Base-by-base conservation (phyloP, 2,797 vertebrate species). In the Amphiprion clarkii region DNA sequence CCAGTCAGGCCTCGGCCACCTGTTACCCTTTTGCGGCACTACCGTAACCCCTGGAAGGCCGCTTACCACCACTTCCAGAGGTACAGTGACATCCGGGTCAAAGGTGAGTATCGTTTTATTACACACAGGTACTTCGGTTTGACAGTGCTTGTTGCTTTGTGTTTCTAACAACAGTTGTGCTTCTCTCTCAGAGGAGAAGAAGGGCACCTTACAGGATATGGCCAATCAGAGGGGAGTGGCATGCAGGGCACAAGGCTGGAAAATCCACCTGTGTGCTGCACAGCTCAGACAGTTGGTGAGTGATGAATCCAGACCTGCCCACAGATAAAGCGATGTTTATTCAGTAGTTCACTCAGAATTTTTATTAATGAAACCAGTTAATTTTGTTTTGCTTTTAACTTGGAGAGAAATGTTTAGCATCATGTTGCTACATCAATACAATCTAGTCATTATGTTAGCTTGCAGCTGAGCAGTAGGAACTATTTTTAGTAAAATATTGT, bases 31-130 rank as follows among this genome's bases (percentile, higher is more conserved):
- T 94, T 99, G 13, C 96, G 97, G 0, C 98, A 99, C 56, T 99
- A 99, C 67, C 95, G 98, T 64, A 99, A 99, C 84, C 98, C 98
- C 8, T 99, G 98, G 98, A 99, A 99, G 91, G 98, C 98, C 0
- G 98, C 98, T 0, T 99, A 99, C 89, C 98, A 99, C 85, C 98
- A 99, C 93, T 99, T 99, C 75, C 98, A 99, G 95, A 94, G 97
- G 74, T 99, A 99, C 88, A 98, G 96, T 8, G 98, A 99, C 29
- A 98, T 99, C 84, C 94, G 96, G 5, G 97, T 99, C 58, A 99
- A 99, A 98, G 98, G 98, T 99, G 77, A 89, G 96, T 81, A 14
- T 39, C 2, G 36, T 23, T 25, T 51, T 21, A 12, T 19, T 27
- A 1, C 13, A 2, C 17, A 48, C 12, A 31, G n/a, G 5, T 5